These are phyloP conservation scores for Nipponia nippon DNA, from an alignment of 2,113 vertebrate species.

Conservation along the genomic window DNA sequence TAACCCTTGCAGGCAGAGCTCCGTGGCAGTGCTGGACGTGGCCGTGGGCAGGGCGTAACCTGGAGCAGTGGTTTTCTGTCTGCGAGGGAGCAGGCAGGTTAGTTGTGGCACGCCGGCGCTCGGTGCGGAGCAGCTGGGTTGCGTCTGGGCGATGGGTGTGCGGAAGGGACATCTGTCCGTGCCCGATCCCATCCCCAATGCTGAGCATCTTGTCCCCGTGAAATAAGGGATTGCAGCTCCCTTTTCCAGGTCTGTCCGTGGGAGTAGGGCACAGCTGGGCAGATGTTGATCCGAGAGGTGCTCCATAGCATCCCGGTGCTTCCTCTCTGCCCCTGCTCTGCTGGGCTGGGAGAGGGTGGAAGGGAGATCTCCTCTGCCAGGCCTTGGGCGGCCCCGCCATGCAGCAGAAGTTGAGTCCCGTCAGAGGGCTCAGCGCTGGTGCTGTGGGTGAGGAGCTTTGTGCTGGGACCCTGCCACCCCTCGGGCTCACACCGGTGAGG, in stretches of 20 bases:
- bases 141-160: background rate
- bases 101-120: rapidly evolving
- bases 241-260: background rate
- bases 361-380: background rate
- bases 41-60: background rate
- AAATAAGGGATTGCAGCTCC: background rate
- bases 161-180: rapidly evolving
- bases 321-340: background rate
- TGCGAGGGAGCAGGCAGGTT: background rate
- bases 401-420: background rate
- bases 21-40: background rate
- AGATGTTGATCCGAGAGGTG: background rate
- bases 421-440: background rate
- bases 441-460: background rate
- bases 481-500: rapidly evolving
- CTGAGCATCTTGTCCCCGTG: background rate
- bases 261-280: background rate
- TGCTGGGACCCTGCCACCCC: background rate
- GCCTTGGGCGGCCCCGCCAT: no score
- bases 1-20: background rate
- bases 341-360: background rate
- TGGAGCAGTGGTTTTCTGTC: background rate
- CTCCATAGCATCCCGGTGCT: background rate
- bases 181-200: background rate
- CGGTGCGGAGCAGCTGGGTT: rapidly evolving